Percentiles rank a stretch among this genome's conserved stretches.
phyloP scores from a whole-genome alignment of 2,113 vertebrate species.

The Camelus dromedarius region DNA sequence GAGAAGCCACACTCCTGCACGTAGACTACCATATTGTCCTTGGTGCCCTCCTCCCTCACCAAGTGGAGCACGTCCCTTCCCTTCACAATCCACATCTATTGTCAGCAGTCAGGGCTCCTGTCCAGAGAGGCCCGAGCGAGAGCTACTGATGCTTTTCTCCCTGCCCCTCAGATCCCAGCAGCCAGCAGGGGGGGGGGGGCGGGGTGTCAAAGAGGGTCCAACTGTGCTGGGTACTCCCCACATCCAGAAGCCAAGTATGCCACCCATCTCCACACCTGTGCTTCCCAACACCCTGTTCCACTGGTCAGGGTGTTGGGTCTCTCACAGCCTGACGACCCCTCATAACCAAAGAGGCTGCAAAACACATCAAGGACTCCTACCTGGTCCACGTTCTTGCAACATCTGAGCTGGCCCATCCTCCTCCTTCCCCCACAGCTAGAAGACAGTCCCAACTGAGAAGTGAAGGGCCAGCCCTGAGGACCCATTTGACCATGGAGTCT shows the following conservation, averaged over 20 bases:
- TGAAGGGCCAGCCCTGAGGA: not conserved
- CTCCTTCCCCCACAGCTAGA: not conserved
- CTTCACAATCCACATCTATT: not conserved
- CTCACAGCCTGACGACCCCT: not conserved
- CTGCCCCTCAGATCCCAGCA: not conserved
- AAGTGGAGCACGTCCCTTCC: not conserved
- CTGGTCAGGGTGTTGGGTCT: not conserved
- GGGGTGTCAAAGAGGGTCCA: not conserved
- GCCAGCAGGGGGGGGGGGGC: not conserved
- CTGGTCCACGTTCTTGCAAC: fast-evolving
- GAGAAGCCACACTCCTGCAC: not conserved
- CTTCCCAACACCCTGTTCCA: not conserved
- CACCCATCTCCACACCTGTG: not conserved
- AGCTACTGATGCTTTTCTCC: fast-evolving
- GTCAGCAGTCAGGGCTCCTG: not conserved
- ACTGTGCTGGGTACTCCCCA: not conserved
- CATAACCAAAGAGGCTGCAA: not conserved
- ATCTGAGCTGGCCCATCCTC: not conserved
- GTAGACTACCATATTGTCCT: not conserved
- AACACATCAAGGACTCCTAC: fast-evolving
- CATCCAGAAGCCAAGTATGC: not conserved
- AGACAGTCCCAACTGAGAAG: not conserved
- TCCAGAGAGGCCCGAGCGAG: not conserved
- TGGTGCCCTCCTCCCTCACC: not conserved
- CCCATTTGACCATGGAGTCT: not conserved